Evolutionary conservation across 2,888 invertebrate genomes (phyloP).

Genomic region (Brachyptera risi): DNA sequence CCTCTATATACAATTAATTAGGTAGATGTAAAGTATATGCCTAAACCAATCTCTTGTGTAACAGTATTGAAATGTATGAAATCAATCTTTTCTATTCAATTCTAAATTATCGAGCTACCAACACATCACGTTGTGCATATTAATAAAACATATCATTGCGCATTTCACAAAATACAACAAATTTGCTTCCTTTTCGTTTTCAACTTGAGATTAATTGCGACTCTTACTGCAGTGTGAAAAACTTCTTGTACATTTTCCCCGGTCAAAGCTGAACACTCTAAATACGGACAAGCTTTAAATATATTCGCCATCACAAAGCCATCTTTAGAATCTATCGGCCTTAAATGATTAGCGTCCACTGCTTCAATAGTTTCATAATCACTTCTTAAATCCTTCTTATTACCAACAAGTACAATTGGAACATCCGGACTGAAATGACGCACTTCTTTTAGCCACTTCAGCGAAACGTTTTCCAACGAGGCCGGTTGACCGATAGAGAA

Average conservation of each 20-base stretch:
- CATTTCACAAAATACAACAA: too few relatives aligned
- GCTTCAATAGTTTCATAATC: slow-evolving; percentile 91
- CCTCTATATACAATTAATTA: too few relatives aligned
- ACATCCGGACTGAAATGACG: slow-evolving; percentile 59
- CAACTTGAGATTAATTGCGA: slow-evolving; percentile 90
- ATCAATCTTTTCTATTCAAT: too few relatives aligned
- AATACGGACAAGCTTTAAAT: slow-evolving; percentile 96
- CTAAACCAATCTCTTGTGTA: too few relatives aligned
- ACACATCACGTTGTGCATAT: too few relatives aligned
- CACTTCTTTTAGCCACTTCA: slow-evolving; percentile 61
- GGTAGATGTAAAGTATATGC: too few relatives aligned
- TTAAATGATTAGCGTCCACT: slow-evolving; percentile 96
- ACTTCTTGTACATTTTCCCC: slow-evolving; percentile 99
- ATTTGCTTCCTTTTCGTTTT: too few relatives aligned
- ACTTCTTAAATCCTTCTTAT: slow-evolving; percentile 79
- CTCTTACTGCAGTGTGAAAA: slow-evolving; percentile 97
- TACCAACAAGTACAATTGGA: slow-evolving; percentile 59
- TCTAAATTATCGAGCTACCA: too few relatives aligned
- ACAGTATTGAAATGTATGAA: too few relatives aligned
- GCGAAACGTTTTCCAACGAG: slow-evolving; percentile 57
- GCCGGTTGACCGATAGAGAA: slow-evolving; percentile 59
- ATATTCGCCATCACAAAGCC: slow-evolving; percentile 97
- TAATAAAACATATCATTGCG: too few relatives aligned
- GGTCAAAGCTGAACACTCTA: slow-evolving; percentile 99
- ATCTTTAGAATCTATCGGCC: slow-evolving; percentile 95